phyloP scores from a whole-genome alignment of 2,888 invertebrate species.

The Venustoraphidia nigricollis region DNA sequence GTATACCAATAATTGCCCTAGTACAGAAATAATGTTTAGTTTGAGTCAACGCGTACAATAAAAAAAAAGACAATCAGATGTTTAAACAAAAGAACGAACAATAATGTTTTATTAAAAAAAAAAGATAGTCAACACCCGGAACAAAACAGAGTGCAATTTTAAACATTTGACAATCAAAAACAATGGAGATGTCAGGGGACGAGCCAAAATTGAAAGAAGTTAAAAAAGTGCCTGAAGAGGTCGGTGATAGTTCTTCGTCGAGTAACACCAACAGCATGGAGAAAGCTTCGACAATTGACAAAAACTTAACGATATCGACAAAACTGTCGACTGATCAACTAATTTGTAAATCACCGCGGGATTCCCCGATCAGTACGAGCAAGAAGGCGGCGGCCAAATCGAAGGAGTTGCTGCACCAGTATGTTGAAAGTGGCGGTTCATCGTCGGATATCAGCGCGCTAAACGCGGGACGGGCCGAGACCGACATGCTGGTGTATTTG shows the following conservation, averaged over 20 bases:
- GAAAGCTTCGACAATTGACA: background rate
- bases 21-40: too few species aligned
- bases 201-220: background rate
- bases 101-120: background rate
- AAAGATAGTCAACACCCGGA: too few species aligned
- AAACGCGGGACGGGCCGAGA: slow-evolving; percentile 25
- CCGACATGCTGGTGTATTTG: slow-evolving; percentile 32
- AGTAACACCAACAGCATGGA: background rate
- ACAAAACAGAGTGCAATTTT: too few species aligned
- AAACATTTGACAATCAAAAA: too few species aligned
- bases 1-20: too few species aligned
- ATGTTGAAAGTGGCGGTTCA: background rate
- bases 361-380: slow-evolving; percentile 18
- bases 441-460: slow-evolving; percentile 9
- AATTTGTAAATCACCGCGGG: slow-evolving; percentile 37
- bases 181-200: background rate
- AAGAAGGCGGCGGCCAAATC: slow-evolving; percentile 12
- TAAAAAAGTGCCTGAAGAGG: background rate
- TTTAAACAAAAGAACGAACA: background rate
- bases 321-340: slow-evolving; percentile 37
- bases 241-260: too few species aligned
- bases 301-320: slow-evolving; percentile 17
- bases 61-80: background rate
- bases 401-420: slow-evolving; percentile 8
- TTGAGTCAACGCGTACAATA: background rate